Evolutionary conservation across 2,888 invertebrate genomes (phyloP), one percentile per base, ranked within the genome.

Genomic region (Callimorpha dominula): DNA sequence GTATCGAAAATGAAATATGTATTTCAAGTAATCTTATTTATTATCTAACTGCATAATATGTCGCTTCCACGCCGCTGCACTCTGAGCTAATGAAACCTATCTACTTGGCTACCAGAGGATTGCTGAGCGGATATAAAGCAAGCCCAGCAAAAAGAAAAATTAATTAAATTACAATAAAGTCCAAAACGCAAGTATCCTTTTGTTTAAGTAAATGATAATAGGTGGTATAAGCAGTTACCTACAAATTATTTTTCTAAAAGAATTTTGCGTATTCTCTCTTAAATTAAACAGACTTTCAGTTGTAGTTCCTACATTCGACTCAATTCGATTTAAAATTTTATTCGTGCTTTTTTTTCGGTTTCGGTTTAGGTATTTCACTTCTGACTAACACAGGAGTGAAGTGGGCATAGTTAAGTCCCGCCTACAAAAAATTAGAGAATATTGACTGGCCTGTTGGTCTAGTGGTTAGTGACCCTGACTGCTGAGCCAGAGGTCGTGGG

Each of bases 21-120:
- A 60, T 60, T 60, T 60, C 31, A 60, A 60, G 31, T 31, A 31
- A 14, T 31, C 60, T n/a, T 60, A 60, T 60, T 60, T 60, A 60
- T 14, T 60, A 31, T 60, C 60, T 60, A 60, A 31, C 60, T 60
- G 31, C 60, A 60, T 31, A 7, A 60, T 31, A 7, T 31, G 20
- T 60, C 60, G 31, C 12, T 60, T 60, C 31, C 31, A 60, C 2
- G 14, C 12, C 60, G 4, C 12, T 31, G 31, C 60, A 60, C 20
- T 31, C 31, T 60, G 31, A 60, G 31, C 31, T 60, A 60, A 20
- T 60, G 31, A 60, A 31, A 31, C 60, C 14, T 60, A 14, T n/a
- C n/a, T n/a, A n/a, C n/a, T n/a, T n/a, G n/a, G n/a, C n/a, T n/a
- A 14, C 1, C 20, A 31, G 31, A 60, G 31, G 60, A 60, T 60